Evolutionary conservation across 1,140 invertebrate species (phyloP), one percentile per base, ranked within the genome.

Genomic region (Rhagoletis zephyria): DNA sequence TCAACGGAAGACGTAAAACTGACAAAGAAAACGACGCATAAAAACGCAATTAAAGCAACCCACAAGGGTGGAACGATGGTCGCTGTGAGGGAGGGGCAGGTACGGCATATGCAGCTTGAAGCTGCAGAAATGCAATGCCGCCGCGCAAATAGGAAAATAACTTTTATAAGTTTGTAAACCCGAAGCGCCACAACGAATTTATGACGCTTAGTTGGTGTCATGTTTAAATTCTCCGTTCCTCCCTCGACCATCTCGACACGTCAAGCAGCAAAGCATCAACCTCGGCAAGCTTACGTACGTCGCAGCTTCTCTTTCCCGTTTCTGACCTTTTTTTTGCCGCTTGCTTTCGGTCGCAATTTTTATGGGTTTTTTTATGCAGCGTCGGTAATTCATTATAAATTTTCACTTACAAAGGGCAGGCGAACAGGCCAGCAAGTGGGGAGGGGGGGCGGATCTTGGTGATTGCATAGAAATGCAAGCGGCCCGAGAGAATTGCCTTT

Each of bases 371-470:
- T 74, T 74, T 4, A 45, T 74, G 67, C 5, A 74, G 14, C 19
- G 30, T 77, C 70, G 45, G 70, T 77, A 77, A 77, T 77, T 77
- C 70, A 51, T 77, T 77, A 51, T 51, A 77, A 77, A n/a, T 70
- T 40, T 70, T 63, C 61, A 63, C 61, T 63, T 1, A 63, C 4
- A 63, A 63, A 63, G 14, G 4, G 65, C 4, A 40, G 30, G 65
- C 19, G 30, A 45, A 42, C 30, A 9, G 65, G 30, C 30, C 30
- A 30, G 30, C 30, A 56, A 56, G 51, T 56, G 51, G 5, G 51
- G 10, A 56, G 30, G 51, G 51, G 51, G 12, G 12, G 12, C 4
- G 4, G 61, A 16, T 63, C 9, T 1, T 63, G 61, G 61, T 14
- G 12, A 16, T 14, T 63, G 61, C 61, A 16, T 63, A 14, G 61